phyloP scores from a whole-genome alignment of 2,113 vertebrate species.

The Rattus rattus region DNA sequence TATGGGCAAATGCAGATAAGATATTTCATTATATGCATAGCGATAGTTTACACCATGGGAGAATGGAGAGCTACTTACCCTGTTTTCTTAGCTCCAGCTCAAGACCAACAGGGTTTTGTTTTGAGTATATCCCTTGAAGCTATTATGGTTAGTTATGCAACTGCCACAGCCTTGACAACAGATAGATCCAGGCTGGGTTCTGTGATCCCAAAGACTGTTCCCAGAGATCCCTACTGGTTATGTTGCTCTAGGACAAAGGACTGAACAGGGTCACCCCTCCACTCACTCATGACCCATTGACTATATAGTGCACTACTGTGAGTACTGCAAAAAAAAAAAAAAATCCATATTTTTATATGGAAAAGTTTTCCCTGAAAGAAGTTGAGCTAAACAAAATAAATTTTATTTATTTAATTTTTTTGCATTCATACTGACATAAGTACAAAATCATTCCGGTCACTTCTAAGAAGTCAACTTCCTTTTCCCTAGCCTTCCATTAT shows the following conservation, averaged over 20 bases:
- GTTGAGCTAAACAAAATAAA: not conserved
- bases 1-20: constrained; percentile 64
- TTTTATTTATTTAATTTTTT: constrained; percentile 23
- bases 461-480: constrained; percentile 29
- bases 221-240: not conserved
- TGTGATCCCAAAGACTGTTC: not conserved
- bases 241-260: constrained; percentile 13
- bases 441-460: not conserved
- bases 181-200: not conserved
- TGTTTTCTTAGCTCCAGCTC: constrained; percentile 1
- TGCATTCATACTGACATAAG: not conserved
- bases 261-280: constrained; percentile 8
- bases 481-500: constrained; percentile 1
- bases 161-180: not conserved
- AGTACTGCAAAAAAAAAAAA: not conserved
- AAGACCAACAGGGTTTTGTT: constrained; percentile 48
- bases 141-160: constrained; percentile 60
- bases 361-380: constrained; percentile 43
- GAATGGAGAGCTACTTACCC: not conserved
- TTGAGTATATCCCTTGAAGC: constrained; percentile 13
- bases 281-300: constrained; percentile 1
- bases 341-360: constrained; percentile 37
- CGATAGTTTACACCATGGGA: constrained; percentile 47
- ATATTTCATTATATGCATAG: constrained; percentile 59
- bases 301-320: not conserved